Conservation (phyloP, 2,888 invertebrate species). For the Yponomeuta cagnagella region DNA sequence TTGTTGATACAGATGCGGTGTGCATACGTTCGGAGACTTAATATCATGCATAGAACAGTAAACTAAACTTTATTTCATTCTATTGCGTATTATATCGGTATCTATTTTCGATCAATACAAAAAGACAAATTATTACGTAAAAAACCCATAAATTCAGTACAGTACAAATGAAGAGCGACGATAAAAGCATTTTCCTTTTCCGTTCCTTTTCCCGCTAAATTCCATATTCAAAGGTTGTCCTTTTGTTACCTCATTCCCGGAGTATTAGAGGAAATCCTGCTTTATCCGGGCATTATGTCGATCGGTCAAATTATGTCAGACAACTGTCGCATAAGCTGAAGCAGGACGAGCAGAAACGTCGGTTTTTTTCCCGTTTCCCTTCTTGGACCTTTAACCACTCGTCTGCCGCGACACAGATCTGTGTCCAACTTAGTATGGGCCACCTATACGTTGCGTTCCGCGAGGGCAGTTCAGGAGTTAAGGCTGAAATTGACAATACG, state of each 20-base stretch:
- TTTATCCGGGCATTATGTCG: background rate
- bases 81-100: conserved; percentile 12
- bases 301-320: background rate
- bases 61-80: background rate
- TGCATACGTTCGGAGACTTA: background rate
- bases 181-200: background rate
- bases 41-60: background rate
- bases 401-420: too few species aligned
- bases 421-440: too few species aligned
- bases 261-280: background rate
- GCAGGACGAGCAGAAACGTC: background rate
- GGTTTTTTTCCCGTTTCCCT: too few species aligned
- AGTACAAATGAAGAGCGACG: background rate
- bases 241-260: background rate
- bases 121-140: too few species aligned
- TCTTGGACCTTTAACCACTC: too few species aligned
- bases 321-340: background rate
- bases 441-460: too few species aligned
- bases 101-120: background rate
- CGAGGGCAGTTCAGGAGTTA: too few species aligned
- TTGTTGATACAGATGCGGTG: background rate
- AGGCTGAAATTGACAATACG: too few species aligned
- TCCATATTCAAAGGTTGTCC: background rate
- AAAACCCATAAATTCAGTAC: background rate
- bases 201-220: background rate